Percentiles rank a stretch among this genome's conserved stretches.
These are phyloP conservation scores for Spicauda simplicius DNA, from an alignment of 2,888 invertebrate species.

Conservation along the genomic window DNA sequence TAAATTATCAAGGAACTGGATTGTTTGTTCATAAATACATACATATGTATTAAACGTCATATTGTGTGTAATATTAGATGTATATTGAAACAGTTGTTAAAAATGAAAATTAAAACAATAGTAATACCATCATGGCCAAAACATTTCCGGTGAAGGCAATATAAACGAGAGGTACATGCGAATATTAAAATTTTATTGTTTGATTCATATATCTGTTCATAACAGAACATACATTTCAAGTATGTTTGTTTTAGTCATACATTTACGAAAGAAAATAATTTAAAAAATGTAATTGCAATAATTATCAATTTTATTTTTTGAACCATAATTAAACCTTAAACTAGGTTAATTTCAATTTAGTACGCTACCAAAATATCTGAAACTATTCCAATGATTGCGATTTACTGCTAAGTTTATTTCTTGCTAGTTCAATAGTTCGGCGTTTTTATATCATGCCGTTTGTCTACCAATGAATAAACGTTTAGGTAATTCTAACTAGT, in stretches of 20 bases:
- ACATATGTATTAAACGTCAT: too few relatives aligned
- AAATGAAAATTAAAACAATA: conserved; percentile 22
- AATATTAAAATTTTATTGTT: neutral
- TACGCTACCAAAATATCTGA: too few relatives aligned
- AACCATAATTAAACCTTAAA: too few relatives aligned
- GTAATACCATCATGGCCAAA: conserved; percentile 27
- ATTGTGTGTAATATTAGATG: neutral
- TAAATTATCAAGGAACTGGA: too few relatives aligned
- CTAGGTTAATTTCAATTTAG: too few relatives aligned
- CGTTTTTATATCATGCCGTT: neutral
- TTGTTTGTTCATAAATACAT: too few relatives aligned
- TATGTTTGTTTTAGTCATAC: neutral
- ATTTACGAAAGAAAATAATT: too few relatives aligned
- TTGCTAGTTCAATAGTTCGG: neutral
- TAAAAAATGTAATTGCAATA: too few relatives aligned
- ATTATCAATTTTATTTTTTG: too few relatives aligned
- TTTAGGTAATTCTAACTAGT: neutral
- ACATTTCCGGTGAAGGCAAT: conserved; percentile 31
- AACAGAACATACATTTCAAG: neutral
- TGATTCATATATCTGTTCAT: neutral
- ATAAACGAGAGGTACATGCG: conserved; percentile 4
- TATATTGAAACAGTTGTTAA: neutral
- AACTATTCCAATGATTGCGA: too few relatives aligned
- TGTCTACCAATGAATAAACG: neutral
- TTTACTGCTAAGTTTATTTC: neutral